Percentiles rank a stretch among this genome's conserved stretches.
Conservation (phyloP, 2,888 invertebrate species). For the Pharmacophagus antenor region DNA sequence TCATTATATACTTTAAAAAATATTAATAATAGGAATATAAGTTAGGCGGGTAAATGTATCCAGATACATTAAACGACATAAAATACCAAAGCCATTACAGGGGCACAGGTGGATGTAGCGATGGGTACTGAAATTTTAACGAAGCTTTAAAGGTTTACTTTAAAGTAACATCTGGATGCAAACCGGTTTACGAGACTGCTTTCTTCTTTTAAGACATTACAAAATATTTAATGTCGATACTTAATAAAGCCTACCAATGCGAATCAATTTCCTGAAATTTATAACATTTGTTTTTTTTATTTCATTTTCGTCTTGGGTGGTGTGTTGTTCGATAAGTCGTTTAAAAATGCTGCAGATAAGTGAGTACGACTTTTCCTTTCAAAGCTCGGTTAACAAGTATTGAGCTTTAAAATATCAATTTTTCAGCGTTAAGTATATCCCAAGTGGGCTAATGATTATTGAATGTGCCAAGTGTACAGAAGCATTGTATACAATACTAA, state of each 20-base stretch:
- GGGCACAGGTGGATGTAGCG: slow-evolving; percentile 28
- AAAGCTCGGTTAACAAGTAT: too few relatives aligned
- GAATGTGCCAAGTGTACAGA: too few relatives aligned
- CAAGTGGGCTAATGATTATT: too few relatives aligned
- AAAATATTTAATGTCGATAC: not conserved
- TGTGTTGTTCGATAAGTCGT: too few relatives aligned
- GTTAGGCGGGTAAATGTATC: slow-evolving; percentile 5
- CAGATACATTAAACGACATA: slow-evolving; percentile 20
- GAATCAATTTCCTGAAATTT: not conserved
- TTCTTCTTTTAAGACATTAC: slow-evolving; percentile 7
- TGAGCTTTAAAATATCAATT: too few relatives aligned
- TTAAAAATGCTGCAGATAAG: too few relatives aligned
- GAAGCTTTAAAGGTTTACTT: slow-evolving; percentile 31
- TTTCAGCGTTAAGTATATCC: too few relatives aligned
- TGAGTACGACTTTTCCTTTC: too few relatives aligned
- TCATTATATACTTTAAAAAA: not conserved
- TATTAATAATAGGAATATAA: not conserved
- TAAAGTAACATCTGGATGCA: slow-evolving; percentile 28
- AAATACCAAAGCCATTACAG: slow-evolving; percentile 28
- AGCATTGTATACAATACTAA: too few relatives aligned
- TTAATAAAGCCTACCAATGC: not conserved
- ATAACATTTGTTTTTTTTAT: not conserved
- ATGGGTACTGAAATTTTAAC: slow-evolving; percentile 30
- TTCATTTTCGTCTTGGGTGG: not conserved
- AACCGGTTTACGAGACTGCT: slow-evolving; percentile 23